phyloP scores from a whole-genome alignment of 1,140 invertebrate species.

The Heliconius hewitsoni region DNA sequence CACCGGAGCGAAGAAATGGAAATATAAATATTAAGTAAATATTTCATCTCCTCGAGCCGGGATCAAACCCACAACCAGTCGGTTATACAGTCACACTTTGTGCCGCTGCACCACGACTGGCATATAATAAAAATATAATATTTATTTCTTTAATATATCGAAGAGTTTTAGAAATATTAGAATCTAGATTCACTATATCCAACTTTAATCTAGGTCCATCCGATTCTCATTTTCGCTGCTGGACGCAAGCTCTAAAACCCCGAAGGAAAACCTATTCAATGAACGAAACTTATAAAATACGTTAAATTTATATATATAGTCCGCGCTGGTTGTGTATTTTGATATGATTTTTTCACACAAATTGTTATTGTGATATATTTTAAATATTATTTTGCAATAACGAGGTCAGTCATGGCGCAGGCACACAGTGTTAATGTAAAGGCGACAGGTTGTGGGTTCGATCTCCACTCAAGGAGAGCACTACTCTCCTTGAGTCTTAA shows the following conservation, averaged over 20 bases:
- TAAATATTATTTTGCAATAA: no score
- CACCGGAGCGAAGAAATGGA: no score
- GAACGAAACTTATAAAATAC: neutral
- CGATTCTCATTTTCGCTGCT: neutral
- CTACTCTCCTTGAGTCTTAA: no score
- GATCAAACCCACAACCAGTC: no score
- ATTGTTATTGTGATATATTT: neutral
- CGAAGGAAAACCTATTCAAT: conserved; percentile 6
- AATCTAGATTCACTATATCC: neutral
- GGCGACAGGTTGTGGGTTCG: no score
- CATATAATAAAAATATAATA: neutral
- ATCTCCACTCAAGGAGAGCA: no score
- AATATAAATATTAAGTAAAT: no score
- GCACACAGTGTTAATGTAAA: no score
- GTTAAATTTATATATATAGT: neutral
- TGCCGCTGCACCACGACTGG: no score
- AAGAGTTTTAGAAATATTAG: neutral
- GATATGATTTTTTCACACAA: neutral
- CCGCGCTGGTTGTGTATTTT: neutral
- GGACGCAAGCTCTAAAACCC: conserved; percentile 1
- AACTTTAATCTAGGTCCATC: neutral
- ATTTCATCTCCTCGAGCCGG: no score
- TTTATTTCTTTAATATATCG: neutral
- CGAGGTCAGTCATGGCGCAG: no score
- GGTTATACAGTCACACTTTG: no score